These are phyloP conservation scores for Coptodon rendalli DNA, from an alignment of 2,113 vertebrate species.

Conservation along the genomic window DNA sequence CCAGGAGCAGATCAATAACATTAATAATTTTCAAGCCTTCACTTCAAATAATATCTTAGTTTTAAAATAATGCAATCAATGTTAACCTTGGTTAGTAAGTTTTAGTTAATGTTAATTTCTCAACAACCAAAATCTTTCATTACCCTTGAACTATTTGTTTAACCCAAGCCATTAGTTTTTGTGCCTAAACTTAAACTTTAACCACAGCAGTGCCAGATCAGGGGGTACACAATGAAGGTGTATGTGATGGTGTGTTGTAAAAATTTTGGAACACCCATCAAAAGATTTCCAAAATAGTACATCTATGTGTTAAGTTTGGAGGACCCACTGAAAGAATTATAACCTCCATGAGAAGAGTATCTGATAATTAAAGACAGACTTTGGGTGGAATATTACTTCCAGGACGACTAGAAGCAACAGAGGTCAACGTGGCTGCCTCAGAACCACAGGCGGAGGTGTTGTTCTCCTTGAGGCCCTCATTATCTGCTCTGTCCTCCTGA, in stretches of 20 bases:
- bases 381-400: background rate
- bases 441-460: background rate
- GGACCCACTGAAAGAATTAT: background rate
- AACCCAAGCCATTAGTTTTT: rapidly evolving
- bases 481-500: conserved; percentile 49
- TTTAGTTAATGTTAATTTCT: background rate
- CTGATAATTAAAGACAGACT: background rate
- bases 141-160: background rate
- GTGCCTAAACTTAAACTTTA: background rate
- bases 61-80: background rate
- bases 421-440: background rate
- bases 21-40: background rate
- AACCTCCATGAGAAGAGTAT: background rate
- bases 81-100: background rate
- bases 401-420: background rate
- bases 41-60: background rate
- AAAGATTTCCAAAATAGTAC: background rate
- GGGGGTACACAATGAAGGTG: background rate
- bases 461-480: conserved; percentile 50
- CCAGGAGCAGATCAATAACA: background rate
- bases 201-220: background rate
- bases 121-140: background rate
- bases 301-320: background rate
- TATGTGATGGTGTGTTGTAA: background rate
- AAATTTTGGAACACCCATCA: background rate